Evolutionary conservation across 2,797 vertebrate species (phyloP).

Genomic region (Sebastes vulpes): DNA sequence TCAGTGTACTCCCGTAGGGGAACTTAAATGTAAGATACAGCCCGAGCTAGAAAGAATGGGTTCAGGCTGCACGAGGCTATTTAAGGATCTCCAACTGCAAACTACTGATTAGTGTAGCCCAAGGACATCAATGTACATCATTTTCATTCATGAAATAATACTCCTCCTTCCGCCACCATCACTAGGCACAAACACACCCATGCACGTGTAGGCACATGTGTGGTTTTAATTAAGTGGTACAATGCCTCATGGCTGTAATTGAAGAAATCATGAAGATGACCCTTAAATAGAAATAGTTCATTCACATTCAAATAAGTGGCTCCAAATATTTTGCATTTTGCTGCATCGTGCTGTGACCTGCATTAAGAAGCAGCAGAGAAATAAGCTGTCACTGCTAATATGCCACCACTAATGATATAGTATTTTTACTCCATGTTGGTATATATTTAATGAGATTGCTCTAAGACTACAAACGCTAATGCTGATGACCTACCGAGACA

Average conservation of each 20-base stretch:
- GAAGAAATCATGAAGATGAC: slow-evolving; percentile 12
- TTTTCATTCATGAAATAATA: slow-evolving; percentile 66
- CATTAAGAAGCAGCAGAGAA: slow-evolving; percentile 17
- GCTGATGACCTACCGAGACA: slow-evolving; percentile 52
- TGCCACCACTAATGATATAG: neutral
- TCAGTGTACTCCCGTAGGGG: slow-evolving; percentile 29
- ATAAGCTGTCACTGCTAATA: neutral
- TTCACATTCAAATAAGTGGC: slow-evolving; percentile 4
- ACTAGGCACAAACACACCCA: slow-evolving; percentile 10
- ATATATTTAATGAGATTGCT: slow-evolving; percentile 38
- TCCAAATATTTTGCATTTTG: slow-evolving; percentile 14
- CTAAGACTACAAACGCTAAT: slow-evolving; percentile 15
- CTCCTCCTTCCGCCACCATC: neutral
- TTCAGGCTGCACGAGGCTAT: slow-evolving; percentile 42
- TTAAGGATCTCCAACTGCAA: slow-evolving; percentile 56
- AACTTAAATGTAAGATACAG: slow-evolving; percentile 45
- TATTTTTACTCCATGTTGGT: slow-evolving; percentile 15
- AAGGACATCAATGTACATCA: slow-evolving; percentile 51
- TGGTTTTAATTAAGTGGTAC: slow-evolving; percentile 26
- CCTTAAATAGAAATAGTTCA: slow-evolving; percentile 28
- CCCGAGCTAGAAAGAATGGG: slow-evolving; percentile 10
- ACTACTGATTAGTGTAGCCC: slow-evolving; percentile 51
- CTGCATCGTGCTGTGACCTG: slow-evolving; percentile 19
- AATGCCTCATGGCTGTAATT: slow-evolving; percentile 35
- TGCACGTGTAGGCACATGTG: slow-evolving; percentile 31